A percentile compares a stretch with the other conserved stretches of the same genome.
Evolutionary conservation across 2,797 vertebrate genomes (phyloP).

Genomic region (Ctenopoma multispine): DNA sequence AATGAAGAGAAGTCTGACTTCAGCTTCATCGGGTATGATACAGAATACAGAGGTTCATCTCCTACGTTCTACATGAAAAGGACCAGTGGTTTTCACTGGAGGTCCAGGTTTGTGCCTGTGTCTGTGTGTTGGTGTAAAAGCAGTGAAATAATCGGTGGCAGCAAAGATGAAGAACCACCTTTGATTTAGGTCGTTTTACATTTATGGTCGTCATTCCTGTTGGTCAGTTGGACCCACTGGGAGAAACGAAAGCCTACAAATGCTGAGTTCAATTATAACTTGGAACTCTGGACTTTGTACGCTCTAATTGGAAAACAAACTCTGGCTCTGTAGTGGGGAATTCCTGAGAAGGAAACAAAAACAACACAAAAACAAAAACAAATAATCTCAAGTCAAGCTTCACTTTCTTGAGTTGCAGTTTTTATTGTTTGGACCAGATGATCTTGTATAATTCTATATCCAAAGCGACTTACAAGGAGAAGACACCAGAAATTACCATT

Average conservation of each 20-base stretch:
- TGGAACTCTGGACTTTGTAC: neutral
- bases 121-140: neutral
- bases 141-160: neutral
- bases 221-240: neutral
- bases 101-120: neutral
- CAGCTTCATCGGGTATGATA: neutral
- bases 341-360: too few species aligned
- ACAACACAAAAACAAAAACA: too few species aligned
- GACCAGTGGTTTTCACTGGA: neutral
- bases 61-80: too few species aligned
- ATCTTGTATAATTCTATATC: too few species aligned
- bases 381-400: too few species aligned
- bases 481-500: too few species aligned
- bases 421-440: too few species aligned
- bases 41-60: neutral
- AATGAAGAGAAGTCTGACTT: neutral
- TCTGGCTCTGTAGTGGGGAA: too few species aligned
- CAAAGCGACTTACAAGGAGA: too few species aligned
- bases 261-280: conserved; percentile 3
- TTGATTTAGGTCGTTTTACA: neutral
- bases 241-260: neutral
- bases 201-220: neutral
- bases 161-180: neutral
- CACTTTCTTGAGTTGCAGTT: too few species aligned
- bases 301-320: neutral